Evolutionary conservation across 1,140 invertebrate genomes (phyloP).

Genomic region (Ooceraea biroi): DNA sequence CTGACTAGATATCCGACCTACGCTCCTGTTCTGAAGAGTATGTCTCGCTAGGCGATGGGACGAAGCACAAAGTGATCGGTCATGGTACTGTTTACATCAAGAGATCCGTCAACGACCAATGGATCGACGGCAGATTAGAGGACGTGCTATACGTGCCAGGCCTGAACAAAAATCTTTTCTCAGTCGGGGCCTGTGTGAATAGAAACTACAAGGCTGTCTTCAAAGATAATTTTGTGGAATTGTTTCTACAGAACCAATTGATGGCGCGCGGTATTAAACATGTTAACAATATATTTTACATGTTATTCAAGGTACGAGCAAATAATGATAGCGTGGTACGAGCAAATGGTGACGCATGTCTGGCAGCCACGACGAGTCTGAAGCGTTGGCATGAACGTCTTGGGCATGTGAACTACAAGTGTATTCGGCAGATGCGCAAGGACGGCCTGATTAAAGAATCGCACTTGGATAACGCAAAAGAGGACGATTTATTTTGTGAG

Average conservation of each 20-base stretch:
- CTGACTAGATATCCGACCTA: slow-evolving; percentile 32
- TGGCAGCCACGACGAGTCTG: background rate
- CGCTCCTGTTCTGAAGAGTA: background rate
- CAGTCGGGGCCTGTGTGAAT: slow-evolving; percentile 64
- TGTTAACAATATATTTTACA: background rate
- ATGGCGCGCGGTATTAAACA: background rate
- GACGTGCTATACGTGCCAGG: slow-evolving; percentile 71
- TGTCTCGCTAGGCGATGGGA: slow-evolving; percentile 63
- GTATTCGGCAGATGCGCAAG: background rate
- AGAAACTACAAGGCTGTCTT: background rate
- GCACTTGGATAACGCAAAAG: background rate
- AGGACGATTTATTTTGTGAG: background rate
- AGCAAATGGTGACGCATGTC: too few relatives aligned
- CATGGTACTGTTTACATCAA: slow-evolving; percentile 53
- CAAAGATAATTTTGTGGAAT: background rate
- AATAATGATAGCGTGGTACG: too few relatives aligned
- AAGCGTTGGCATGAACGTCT: background rate
- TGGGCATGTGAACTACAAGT: background rate
- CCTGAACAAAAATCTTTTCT: slow-evolving; percentile 40
- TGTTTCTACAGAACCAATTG: background rate
- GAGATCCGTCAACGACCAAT: slow-evolving; percentile 47
- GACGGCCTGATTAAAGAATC: background rate
- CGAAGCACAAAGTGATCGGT: slow-evolving; percentile 45
- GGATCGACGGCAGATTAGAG: slow-evolving; percentile 38
- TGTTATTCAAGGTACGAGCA: background rate